Base-by-base conservation (phyloP, 2,797 vertebrate genomes). In the Enteromius anoplus region DNA sequence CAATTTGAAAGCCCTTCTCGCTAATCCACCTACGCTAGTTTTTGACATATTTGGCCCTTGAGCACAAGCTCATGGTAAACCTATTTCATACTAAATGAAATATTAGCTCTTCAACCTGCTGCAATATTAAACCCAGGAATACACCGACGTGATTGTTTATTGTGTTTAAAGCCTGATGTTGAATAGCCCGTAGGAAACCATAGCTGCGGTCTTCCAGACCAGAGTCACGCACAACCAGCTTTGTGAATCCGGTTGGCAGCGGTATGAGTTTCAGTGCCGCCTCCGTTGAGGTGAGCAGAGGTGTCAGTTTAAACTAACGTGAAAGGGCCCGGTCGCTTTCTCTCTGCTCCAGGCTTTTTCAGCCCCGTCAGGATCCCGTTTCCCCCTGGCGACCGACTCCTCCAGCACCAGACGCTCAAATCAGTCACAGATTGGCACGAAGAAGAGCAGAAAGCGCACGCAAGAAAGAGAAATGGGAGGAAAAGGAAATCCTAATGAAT, bases 291-390 rank as follows among this genome's bases (percentile, higher is more conserved):
- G 89, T 93, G 93, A 94, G 93, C 90, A 93, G 87, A 94, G 89
- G 92, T 93, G 96, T 97, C 96, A 96, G 92, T 96, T 96, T 95
- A 94, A 88, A 66, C 95, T 96, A 96, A 94, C 90, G 93, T 97
- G 96, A 96, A 93, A 88, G 92, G 95, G 92, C 92, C 88, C 62
- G 65, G 83, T 81, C 51, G 29, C 69, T 76, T 66, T 83, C 71
- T 76, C 71, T 86, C 34, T 69, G 81, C 83, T 85, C 60, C 83
- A 79, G 87, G 87, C 85, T 79, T 58, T 87, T 82, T 84, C 75
- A 40, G 79, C 47, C 85, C 86, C 78, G 51, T 32, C 85, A 68
- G 80, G 88, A 89, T 89, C 88, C 82, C 84, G 75, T 89, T 89
- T 89, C 88, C 93, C 91, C 87, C 87, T 96, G 92, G 94, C 96